A percentile compares a stretch with the other conserved stretches of the same genome.
phyloP scores from a whole-genome alignment of 2,888 invertebrate genomes.

The Choristoneura rosaceana region DNA sequence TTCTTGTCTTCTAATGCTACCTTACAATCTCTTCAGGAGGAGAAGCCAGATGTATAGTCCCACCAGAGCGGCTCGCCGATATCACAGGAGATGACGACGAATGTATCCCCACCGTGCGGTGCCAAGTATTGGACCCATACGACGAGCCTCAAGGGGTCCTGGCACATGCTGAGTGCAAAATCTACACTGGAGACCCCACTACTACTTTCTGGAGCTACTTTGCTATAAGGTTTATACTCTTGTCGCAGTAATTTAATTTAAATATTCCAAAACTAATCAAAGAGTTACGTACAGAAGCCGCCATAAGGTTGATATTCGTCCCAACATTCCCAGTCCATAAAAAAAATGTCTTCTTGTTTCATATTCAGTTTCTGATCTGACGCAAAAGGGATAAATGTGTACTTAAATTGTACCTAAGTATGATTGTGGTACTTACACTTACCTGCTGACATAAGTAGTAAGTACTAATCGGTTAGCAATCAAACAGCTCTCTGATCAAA shows the following conservation, averaged over 20 bases:
- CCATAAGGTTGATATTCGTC: too few species aligned
- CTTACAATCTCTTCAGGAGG: constrained; percentile 16
- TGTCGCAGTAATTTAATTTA: not conserved
- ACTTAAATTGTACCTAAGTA: too few species aligned
- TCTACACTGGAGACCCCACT: constrained; percentile 86
- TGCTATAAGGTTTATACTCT: constrained; percentile 79
- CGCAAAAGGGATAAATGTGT: too few species aligned
- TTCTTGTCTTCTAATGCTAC: not conserved
- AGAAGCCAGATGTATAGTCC: constrained; percentile 86
- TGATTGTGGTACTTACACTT: too few species aligned
- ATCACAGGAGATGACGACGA: constrained; percentile 51
- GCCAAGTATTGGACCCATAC: constrained; percentile 90
- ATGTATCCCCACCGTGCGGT: constrained; percentile 89
- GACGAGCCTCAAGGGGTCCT: constrained; percentile 88
- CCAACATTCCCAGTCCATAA: too few species aligned
- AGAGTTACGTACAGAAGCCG: not conserved
- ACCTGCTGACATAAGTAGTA: too few species aligned
- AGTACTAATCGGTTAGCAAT: too few species aligned
- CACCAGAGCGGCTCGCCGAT: constrained; percentile 73
- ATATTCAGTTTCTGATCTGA: too few species aligned
- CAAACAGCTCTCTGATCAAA: too few species aligned
- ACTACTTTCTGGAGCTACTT: constrained; percentile 90
- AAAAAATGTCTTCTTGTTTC: too few species aligned
- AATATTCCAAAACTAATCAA: not conserved
- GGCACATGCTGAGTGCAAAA: constrained; percentile 88